Percentiles rank a stretch among this genome's conserved stretches.
phyloP scores from a whole-genome alignment of 2,888 invertebrate species.

The Ypsolopha scabrella region DNA sequence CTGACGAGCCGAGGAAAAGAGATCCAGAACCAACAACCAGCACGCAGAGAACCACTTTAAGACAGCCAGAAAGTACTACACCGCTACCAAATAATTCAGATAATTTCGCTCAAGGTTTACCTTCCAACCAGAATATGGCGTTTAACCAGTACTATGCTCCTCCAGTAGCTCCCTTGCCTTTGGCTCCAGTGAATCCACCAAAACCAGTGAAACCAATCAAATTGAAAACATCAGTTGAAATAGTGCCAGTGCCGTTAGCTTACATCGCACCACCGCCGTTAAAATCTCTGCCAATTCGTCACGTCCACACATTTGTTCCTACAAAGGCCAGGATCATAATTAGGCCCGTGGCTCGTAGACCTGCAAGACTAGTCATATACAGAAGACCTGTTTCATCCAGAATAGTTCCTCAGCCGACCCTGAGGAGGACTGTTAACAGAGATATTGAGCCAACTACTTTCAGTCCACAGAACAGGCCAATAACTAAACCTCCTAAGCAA shows the following conservation, averaged over 20 bases:
- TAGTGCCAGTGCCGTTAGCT: slow-evolving; percentile 49
- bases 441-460: slow-evolving; percentile 47
- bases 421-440: slow-evolving; percentile 20
- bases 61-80: slow-evolving; percentile 33
- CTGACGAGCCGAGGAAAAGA: slow-evolving; percentile 17
- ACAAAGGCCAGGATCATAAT: slow-evolving; percentile 40
- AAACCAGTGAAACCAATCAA: slow-evolving; percentile 24
- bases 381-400: slow-evolving; percentile 20
- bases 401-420: slow-evolving; percentile 21
- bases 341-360: slow-evolving; percentile 32
- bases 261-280: slow-evolving; percentile 54
- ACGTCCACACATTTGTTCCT: slow-evolving; percentile 44
- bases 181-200: neutral
- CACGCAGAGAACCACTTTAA: slow-evolving; percentile 14
- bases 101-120: slow-evolving; percentile 43
- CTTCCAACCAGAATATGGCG: slow-evolving; percentile 44
- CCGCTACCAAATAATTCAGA: slow-evolving; percentile 41
- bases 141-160: slow-evolving; percentile 35
- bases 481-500: slow-evolving; percentile 38
- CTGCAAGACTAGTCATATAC: slow-evolving; percentile 24
- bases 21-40: slow-evolving; percentile 31
- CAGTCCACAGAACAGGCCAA: slow-evolving; percentile 32
- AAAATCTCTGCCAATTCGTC: slow-evolving; percentile 13
- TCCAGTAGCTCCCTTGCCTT: slow-evolving; percentile 12
- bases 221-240: slow-evolving; percentile 48